Evolutionary conservation across 2,113 vertebrate genomes (phyloP).

Genomic region (Eurypyga helias): DNA sequence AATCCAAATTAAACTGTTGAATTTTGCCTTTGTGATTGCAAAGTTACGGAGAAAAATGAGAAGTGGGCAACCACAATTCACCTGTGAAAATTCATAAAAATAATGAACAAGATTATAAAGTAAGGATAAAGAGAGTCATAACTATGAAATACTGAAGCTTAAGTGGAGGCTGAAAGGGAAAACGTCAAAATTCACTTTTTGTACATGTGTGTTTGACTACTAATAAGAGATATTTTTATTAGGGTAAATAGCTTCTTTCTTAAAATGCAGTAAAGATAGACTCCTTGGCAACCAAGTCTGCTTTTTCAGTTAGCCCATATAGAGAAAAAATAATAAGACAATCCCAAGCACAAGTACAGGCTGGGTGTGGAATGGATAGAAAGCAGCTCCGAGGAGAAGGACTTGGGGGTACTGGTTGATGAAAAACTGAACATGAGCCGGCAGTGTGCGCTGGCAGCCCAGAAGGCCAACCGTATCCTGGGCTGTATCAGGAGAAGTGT

Average conservation of each 20-base stretch:
- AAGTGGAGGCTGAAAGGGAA: background rate
- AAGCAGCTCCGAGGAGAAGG: too few relatives aligned
- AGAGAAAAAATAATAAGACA: background rate
- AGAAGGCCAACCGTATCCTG: too few relatives aligned
- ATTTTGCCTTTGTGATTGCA: background rate
- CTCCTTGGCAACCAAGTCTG: background rate
- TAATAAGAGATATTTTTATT: background rate
- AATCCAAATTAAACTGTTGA: background rate
- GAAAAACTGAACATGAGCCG: too few relatives aligned
- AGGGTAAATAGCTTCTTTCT: background rate
- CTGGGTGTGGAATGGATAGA: too few relatives aligned
- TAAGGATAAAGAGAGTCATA: background rate
- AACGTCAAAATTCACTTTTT: background rate
- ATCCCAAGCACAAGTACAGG: too few relatives aligned
- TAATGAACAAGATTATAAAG: background rate
- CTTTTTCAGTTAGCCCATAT: background rate
- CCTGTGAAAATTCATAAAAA: background rate
- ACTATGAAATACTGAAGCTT: background rate
- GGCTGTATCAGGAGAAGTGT: too few relatives aligned
- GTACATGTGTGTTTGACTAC: background rate
- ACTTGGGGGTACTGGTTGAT: too few relatives aligned
- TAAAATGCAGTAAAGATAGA: background rate
- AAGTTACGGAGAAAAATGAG: background rate
- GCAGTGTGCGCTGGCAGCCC: too few relatives aligned
- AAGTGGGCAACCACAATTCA: background rate